A percentile compares a stretch with the other conserved stretches of the same genome.
These are phyloP conservation scores for Amyelois transitella DNA, from an alignment of 1,140 invertebrate genomes.

Conservation along the genomic window DNA sequence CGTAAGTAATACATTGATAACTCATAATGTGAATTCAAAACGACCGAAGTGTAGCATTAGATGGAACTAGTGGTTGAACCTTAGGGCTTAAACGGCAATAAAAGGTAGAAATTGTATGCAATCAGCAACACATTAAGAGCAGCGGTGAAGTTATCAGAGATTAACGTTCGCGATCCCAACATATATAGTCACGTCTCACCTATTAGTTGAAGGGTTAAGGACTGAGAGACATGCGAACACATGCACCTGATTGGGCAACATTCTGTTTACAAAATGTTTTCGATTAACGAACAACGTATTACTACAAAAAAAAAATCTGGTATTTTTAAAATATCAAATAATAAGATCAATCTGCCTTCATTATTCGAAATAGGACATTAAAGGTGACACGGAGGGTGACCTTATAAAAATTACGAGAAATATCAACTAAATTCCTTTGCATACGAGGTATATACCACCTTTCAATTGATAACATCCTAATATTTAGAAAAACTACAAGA, in stretches of 20 bases:
- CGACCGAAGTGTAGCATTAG: background rate
- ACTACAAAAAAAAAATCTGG: background rate
- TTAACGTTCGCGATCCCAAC: constrained; percentile 49
- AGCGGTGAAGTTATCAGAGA: constrained; percentile 35
- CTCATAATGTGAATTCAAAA: background rate
- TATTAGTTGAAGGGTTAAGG: constrained; percentile 55
- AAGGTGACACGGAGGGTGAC: too few relatives aligned
- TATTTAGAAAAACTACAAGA: too few relatives aligned
- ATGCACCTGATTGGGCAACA: constrained; percentile 6
- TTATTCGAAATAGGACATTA: too few relatives aligned
- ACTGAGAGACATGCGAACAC: constrained; percentile 42
- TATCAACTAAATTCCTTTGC: too few relatives aligned
- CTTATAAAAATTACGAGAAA: too few relatives aligned
- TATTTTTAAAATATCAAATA: too few relatives aligned
- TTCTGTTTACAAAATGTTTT: background rate
- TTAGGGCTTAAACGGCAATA: constrained; percentile 13
- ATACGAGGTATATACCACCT: too few relatives aligned
- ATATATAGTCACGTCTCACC: constrained; percentile 57
- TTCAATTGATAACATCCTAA: too few relatives aligned
- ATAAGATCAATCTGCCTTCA: too few relatives aligned
- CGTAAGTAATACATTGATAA: background rate
- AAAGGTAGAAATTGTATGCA: constrained; percentile 32
- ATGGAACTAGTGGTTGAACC: background rate
- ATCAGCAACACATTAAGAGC: constrained; percentile 50
- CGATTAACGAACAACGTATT: background rate